Evolutionary conservation across 2,888 invertebrate species (phyloP), one percentile per base, ranked within the genome.

Genomic region (Polietes domitor): DNA sequence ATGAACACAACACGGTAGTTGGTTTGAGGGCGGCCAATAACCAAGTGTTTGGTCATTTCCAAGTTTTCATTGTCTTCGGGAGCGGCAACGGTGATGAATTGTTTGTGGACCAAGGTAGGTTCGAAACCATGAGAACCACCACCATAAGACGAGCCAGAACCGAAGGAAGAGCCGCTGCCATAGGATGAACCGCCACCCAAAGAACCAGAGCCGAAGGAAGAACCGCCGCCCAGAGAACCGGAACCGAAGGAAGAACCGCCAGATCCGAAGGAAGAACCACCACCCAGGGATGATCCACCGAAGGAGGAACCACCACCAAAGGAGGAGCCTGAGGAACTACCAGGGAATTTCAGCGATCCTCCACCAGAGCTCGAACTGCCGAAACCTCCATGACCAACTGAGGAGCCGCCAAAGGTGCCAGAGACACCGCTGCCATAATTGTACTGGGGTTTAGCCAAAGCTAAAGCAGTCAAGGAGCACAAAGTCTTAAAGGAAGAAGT

Each of bases 1-100:
- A 92, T 92, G 86, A 92, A 92, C 1, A 92, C 89, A 24, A 92
- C 90, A 1, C 91, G 91, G 74, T 91, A 92, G 80, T 89, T 90
- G 85, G 89, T 91, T 78, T 92, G 92, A 0, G 90, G 88, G 5
- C 90, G 89, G 1, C 92, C 92, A 85, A 91, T 88, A 41, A 89
- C 87, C 83, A 91, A 87, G 47, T 90, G 90, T 86, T 91, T 91
- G 77, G 88, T 87, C 28, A 87, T 87, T 37, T 88, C 88, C 73
- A 89, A 85, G 53, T 82, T 87, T 63, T 91, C 91, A n/a, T 88
- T 87, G 83, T 91, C 91, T 76, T 91, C 92, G 63, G 92, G 92
- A 0, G 92, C 92, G 43, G 91, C 87, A 73, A 92, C 88, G 0
- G 90, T 86, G 75, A 90, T 89, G 86, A 92, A 91, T 72, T 92